phyloP scores from a whole-genome alignment of 2,888 invertebrate species.

The Mythimna ferrago region DNA sequence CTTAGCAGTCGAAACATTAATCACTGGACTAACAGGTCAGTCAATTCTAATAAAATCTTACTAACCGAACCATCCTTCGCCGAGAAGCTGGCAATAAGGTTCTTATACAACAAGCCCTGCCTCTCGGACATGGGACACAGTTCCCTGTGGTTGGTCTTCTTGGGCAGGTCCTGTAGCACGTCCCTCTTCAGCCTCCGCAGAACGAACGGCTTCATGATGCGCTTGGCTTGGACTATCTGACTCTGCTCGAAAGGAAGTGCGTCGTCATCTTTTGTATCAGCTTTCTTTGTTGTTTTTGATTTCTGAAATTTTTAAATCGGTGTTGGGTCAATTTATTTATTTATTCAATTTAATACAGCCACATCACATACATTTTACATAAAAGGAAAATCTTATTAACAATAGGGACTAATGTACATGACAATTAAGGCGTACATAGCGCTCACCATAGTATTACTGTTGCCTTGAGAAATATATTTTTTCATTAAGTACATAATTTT shows the following conservation, averaged over 20 bases:
- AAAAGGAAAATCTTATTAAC: too few species aligned
- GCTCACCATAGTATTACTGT: too few species aligned
- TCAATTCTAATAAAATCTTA: conserved; percentile 22
- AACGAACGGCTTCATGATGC: conserved; percentile 99
- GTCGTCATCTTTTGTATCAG: conserved; percentile 87
- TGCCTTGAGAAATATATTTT: too few species aligned
- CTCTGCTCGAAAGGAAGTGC: conserved; percentile 96
- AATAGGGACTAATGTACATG: too few species aligned
- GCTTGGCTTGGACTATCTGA: conserved; percentile 97
- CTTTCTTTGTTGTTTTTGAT: conserved; percentile 88
- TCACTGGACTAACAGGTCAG: too few species aligned
- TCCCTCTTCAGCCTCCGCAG: conserved; percentile 96
- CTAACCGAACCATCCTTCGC: conserved; percentile 91
- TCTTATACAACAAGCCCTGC: conserved; percentile 94
- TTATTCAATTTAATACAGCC: too few species aligned
- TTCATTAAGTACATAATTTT: too few species aligned
- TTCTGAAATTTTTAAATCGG: conserved; percentile 79
- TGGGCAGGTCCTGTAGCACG: conserved; percentile 96
- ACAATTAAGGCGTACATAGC: too few species aligned
- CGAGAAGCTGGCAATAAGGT: conserved; percentile 93
- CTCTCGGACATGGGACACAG: conserved; percentile 92
- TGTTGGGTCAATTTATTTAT: too few species aligned
- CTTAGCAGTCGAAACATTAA: too few species aligned
- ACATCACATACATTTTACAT: too few species aligned
- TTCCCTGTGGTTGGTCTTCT: conserved; percentile 94